phyloP scores from a whole-genome alignment of 2,888 invertebrate genomes.

The Lepidocyrtinus sp. region DNA sequence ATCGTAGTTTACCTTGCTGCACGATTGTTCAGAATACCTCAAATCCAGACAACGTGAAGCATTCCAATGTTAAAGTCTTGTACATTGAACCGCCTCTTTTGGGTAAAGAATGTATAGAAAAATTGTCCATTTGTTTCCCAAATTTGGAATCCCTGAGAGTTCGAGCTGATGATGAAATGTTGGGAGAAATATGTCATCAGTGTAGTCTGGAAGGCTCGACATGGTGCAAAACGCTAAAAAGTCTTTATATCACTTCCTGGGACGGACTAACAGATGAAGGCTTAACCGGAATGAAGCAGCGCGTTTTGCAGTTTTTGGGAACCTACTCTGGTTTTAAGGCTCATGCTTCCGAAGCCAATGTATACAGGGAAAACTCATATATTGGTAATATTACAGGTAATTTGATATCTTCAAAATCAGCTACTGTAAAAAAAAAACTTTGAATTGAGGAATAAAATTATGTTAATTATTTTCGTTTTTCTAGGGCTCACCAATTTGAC shows the following conservation, averaged over 20 bases:
- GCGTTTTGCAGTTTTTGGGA: slow-evolving; percentile 32
- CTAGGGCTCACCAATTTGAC: slow-evolving; percentile 2
- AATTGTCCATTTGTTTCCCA: slow-evolving; percentile 24
- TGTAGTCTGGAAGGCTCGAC: neutral
- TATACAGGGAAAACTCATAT: slow-evolving; percentile 24
- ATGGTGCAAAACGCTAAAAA: slow-evolving; percentile 1
- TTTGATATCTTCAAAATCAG: neutral
- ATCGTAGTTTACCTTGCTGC: slow-evolving; percentile 29
- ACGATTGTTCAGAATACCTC: slow-evolving; percentile 36
- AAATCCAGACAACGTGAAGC: neutral
- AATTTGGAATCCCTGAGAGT: slow-evolving; percentile 29
- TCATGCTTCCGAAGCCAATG: slow-evolving; percentile 27
- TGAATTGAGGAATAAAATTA: neutral
- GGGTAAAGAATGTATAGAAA: slow-evolving; percentile 31
- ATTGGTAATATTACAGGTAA: slow-evolving; percentile 37
- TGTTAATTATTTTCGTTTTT: slow-evolving; percentile 22
- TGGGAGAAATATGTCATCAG: slow-evolving; percentile 23
- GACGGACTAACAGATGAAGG: slow-evolving; percentile 50
- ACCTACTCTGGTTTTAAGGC: slow-evolving; percentile 8
- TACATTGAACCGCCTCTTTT: slow-evolving; percentile 47
- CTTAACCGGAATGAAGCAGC: slow-evolving; percentile 37
- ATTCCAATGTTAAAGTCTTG: slow-evolving; percentile 22
- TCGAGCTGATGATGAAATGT: slow-evolving; percentile 35
- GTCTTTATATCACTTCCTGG: slow-evolving; percentile 33
- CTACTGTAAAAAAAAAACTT: neutral